Evolutionary conservation across 2,888 invertebrate genomes (phyloP).

Genomic region (Alitta virens): DNA sequence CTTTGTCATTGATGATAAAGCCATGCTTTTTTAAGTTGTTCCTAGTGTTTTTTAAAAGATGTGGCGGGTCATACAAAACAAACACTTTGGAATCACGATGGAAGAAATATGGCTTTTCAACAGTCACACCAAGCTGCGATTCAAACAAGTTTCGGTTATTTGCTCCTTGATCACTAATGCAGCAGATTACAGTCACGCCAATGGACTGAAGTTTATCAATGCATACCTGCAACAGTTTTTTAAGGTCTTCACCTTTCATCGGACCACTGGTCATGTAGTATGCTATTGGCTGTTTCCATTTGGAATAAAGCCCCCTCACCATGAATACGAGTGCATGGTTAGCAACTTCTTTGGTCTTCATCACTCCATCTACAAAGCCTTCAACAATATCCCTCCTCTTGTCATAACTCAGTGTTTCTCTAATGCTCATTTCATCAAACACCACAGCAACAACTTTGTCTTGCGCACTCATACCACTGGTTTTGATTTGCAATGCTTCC

Average conservation of each 20-base stretch:
- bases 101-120: slow-evolving; percentile 7
- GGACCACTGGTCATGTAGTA: neutral
- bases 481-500: neutral
- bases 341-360: neutral
- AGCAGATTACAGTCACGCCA: neutral
- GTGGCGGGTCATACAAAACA: slow-evolving; percentile 18
- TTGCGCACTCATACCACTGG: neutral
- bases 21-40: slow-evolving; percentile 13
- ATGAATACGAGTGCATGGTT: neutral
- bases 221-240: neutral
- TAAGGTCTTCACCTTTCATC: neutral
- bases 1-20: neutral
- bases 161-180: slow-evolving; percentile 19
- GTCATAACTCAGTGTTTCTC: neutral
- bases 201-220: neutral
- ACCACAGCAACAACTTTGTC: neutral
- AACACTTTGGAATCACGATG: slow-evolving; percentile 1
- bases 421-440: neutral
- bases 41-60: slow-evolving; percentile 15
- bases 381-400: neutral
- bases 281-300: neutral
- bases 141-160: slow-evolving; percentile 12
- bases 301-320: neutral
- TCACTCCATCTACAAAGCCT: neutral
- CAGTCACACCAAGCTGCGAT: slow-evolving; percentile 4